Base-by-base conservation (phyloP, 2,797 vertebrate species). In the Naso thynnoides region DNA sequence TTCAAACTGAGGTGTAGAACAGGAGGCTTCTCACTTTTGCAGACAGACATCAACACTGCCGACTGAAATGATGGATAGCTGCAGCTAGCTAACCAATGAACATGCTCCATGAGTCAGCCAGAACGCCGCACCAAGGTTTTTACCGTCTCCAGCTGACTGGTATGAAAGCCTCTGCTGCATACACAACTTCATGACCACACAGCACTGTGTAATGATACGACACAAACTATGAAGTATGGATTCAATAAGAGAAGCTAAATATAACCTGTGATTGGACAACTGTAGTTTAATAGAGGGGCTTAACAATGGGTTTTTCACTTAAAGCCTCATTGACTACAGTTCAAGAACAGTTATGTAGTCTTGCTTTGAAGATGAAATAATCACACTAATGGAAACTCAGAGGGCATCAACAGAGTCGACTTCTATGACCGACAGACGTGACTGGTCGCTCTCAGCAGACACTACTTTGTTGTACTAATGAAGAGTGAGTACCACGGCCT, bases 401-500 rank as follows among this genome's bases (percentile, higher is more conserved):
- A 60, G 3, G 1, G 1, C 23, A 41, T 58, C 1, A 5, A 36
- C 10, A 48, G 45, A 45, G 21, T 41, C 52, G 42, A 15, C 36
- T 21, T 27, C 19, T 9, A 19, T 49, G 36, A 64, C 55, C 65
- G 29, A 50, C 45, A 55, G 42, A 41, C 36, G 36, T 39, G n/a
- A 41, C 61, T 8, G 52, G 56, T 31, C 45, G 42, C 61, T 70
- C 50, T 65, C 24, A 8, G 13, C 26, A 39, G 39, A 64, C 31
- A 49, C 21, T 10, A 8, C 26, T 47, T 54, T 21, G 38, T n/a
- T 44, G 5, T 11, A n/a, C 39, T 59, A 61, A 73, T 77, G 57
- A 67, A 76, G 36, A 72, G 21, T 53, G 52, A 67, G 38, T 26
- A 48, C 11, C 44, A 44, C 47, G 60, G 16, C 23, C 55, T 54